phyloP scores from a whole-genome alignment of 2,888 invertebrate genomes.

The Thalpophila matura region DNA sequence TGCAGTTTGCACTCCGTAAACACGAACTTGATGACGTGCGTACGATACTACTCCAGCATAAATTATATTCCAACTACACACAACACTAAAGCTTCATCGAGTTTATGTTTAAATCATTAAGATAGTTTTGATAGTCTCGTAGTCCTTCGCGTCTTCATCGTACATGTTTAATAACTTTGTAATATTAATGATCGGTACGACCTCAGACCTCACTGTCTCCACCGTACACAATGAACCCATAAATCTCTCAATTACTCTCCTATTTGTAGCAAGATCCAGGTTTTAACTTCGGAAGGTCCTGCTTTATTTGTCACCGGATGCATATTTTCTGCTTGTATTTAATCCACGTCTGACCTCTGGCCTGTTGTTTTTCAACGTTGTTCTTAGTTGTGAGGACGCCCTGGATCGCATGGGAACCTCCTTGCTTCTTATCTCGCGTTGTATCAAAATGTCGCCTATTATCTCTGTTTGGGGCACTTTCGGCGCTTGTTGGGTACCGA shows the following conservation, averaged over 20 bases:
- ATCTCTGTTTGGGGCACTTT: constrained; percentile 87
- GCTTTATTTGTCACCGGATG: constrained; percentile 66
- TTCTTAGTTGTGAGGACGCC: constrained; percentile 73
- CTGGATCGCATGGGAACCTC: constrained; percentile 86
- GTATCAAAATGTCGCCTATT: constrained; percentile 90
- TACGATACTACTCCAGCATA: constrained; percentile 67
- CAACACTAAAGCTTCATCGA: constrained; percentile 63
- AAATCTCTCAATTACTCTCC: constrained; percentile 66
- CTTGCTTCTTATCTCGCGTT: constrained; percentile 84
- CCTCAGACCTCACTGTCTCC: constrained; percentile 62
- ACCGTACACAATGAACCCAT: constrained; percentile 64
- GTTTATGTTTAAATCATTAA: constrained; percentile 70
- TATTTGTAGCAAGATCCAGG: constrained; percentile 53
- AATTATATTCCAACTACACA: constrained; percentile 68
- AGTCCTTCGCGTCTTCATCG: constrained; percentile 70
- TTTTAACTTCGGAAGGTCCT: constrained; percentile 40
- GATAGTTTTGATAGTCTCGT: constrained; percentile 68
- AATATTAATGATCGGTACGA: constrained; percentile 66
- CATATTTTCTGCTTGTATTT: constrained; percentile 74
- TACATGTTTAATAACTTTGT: constrained; percentile 70
- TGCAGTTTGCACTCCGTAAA: constrained; percentile 74
- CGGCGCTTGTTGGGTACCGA: constrained; percentile 85
- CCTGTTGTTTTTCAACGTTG: constrained; percentile 69
- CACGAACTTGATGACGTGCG: constrained; percentile 55
- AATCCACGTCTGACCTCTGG: constrained; percentile 83